Evolutionary conservation across 1,140 invertebrate genomes (phyloP).

Genomic region (Tetraneura akinire): DNA sequence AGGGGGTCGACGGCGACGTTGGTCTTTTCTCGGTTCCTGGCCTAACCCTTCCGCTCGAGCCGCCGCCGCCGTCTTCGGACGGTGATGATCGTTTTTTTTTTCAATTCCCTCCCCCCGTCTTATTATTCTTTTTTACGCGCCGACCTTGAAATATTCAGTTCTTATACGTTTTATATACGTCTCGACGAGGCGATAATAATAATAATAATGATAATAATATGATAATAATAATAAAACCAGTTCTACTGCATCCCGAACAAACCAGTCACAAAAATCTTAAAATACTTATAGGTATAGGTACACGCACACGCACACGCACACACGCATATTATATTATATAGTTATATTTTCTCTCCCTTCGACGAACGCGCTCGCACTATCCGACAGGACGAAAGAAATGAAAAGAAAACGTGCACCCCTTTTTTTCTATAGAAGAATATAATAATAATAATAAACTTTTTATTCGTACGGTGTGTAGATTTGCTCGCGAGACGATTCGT

Average conservation of each 20-base stretch:
- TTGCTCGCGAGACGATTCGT: constrained; percentile 3
- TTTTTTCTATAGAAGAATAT: not conserved
- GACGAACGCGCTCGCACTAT: not conserved
- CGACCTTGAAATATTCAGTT: constrained; percentile 48
- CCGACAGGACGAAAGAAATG: constrained; percentile 3
- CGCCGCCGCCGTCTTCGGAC: constrained; percentile 32
- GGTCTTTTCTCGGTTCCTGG: not conserved
- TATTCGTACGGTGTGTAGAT: constrained; percentile 40
- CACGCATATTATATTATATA: too few relatives aligned
- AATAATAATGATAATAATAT: constrained; percentile 32
- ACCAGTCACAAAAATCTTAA: constrained; percentile 46
- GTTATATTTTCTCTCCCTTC: constrained; percentile 44
- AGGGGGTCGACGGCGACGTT: constrained; percentile 12
- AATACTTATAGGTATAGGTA: too few relatives aligned
- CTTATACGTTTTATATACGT: too few relatives aligned
- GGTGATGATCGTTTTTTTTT: not conserved
- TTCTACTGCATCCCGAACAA: constrained; percentile 47
- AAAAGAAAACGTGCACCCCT: constrained; percentile 15
- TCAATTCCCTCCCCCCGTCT: too few relatives aligned
- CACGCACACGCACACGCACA: too few relatives aligned
- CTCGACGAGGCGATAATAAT: constrained; percentile 23
- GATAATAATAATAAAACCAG: constrained; percentile 45
- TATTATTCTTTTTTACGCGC: constrained; percentile 38
- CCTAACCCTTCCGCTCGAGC: constrained; percentile 40
- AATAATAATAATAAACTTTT: constrained; percentile 17